A percentile compares a stretch with the other conserved stretches of the same genome.
phyloP scores from a whole-genome alignment of 2,797 vertebrate species.

The Momotus momota region DNA sequence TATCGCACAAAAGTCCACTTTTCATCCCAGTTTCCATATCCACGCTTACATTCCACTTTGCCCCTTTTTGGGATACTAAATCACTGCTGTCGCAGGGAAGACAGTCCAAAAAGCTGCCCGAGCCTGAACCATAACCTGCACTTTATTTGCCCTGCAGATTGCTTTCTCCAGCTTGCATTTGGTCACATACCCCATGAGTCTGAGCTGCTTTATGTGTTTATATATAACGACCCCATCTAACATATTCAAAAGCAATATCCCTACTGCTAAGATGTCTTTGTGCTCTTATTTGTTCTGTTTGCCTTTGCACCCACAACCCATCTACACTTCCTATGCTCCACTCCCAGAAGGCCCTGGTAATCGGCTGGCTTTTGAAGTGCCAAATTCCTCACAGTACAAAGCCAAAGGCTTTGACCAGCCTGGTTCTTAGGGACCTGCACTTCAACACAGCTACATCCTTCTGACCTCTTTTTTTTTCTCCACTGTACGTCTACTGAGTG shows the following conservation, averaged over 20 bases:
- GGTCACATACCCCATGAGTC: rapidly evolving
- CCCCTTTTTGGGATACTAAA: background rate
- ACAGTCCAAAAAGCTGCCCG: background rate
- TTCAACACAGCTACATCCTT: background rate
- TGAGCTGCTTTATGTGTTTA: background rate
- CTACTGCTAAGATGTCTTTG: background rate
- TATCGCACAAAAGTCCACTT: background rate
- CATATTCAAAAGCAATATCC: background rate
- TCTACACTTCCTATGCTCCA: background rate
- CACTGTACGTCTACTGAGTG: background rate
- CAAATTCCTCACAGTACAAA: background rate
- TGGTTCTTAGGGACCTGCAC: background rate
- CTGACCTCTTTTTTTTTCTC: background rate
- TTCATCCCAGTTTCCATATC: background rate
- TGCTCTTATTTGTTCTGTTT: background rate
- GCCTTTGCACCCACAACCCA: background rate
- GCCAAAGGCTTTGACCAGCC: background rate
- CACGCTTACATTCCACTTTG: background rate
- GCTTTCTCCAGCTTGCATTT: background rate
- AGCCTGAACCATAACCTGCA: background rate
- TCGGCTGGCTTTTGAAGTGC: background rate
- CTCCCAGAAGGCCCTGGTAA: background rate
- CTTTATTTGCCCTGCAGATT: background rate
- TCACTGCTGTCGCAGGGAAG: background rate
- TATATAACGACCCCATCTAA: background rate